These are phyloP conservation scores for Phlogophora meticulosa DNA, from an alignment of 2,888 invertebrate species.

Conservation along the genomic window DNA sequence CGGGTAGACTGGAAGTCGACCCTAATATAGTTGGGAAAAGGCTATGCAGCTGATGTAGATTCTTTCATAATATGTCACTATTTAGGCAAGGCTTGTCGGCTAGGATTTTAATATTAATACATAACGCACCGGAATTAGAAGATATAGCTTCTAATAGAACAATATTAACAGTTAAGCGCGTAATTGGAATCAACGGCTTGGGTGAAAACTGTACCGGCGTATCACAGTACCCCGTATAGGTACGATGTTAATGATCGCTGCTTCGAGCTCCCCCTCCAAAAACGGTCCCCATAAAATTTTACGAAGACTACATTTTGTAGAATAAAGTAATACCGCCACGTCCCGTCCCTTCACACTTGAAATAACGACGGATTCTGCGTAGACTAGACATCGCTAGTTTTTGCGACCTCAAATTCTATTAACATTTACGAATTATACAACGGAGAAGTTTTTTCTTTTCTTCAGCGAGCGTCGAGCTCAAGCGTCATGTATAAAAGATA, in stretches of 20 bases:
- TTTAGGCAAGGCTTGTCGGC: slow-evolving; percentile 21
- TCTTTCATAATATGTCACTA: slow-evolving; percentile 31
- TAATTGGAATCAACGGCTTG: slow-evolving; percentile 84
- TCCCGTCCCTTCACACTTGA: slow-evolving; percentile 70
- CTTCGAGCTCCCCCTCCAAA: slow-evolving; percentile 74
- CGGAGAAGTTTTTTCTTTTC: slow-evolving; percentile 32
- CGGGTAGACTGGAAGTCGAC: too few species aligned
- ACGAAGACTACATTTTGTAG: slow-evolving; percentile 84
- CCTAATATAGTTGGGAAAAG: too few species aligned
- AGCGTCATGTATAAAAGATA: slow-evolving; percentile 43
- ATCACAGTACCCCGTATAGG: slow-evolving; percentile 72
- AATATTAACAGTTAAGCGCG: slow-evolving; percentile 77
- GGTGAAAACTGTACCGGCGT: slow-evolving; percentile 70
- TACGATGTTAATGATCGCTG: slow-evolving; percentile 79
- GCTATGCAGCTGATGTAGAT: too few species aligned
- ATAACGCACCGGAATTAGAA: slow-evolving; percentile 63
- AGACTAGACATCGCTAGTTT: slow-evolving; percentile 71
- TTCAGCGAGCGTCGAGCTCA: slow-evolving; percentile 12
- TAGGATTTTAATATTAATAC: slow-evolving; percentile 58
- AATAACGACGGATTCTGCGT: slow-evolving; percentile 74
- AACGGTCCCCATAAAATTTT: slow-evolving; percentile 85
- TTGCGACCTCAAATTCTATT: slow-evolving; percentile 64
- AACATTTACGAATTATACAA: slow-evolving; percentile 53
- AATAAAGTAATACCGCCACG: slow-evolving; percentile 80
- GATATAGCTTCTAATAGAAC: slow-evolving; percentile 71